Evolutionary conservation across 2,797 vertebrate species (phyloP).

Genomic region (Urosaurus nigricauda): DNA sequence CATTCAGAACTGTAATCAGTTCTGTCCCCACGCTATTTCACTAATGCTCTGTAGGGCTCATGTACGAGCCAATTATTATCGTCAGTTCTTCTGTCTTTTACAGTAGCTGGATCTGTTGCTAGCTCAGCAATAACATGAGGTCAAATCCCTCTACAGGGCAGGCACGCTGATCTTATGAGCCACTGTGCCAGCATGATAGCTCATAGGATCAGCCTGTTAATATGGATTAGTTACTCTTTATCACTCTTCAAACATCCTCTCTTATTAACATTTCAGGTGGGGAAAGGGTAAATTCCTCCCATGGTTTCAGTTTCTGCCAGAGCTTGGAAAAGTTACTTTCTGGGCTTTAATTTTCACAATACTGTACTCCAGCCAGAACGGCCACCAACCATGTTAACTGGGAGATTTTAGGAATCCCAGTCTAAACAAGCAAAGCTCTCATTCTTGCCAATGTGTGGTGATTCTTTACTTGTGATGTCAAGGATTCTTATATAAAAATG

Average conservation of each 20-base stretch:
- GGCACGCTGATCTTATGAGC: conserved; percentile 16
- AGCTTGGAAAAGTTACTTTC: too few relatives aligned
- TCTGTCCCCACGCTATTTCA: background rate
- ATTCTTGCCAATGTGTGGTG: background rate
- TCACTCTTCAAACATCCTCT: conserved; percentile 9
- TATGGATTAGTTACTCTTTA: conserved; percentile 14
- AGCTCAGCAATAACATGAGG: background rate
- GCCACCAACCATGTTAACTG: too few relatives aligned
- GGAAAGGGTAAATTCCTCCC: background rate
- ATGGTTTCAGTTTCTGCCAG: background rate
- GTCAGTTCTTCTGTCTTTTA: background rate
- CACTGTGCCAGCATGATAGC: background rate
- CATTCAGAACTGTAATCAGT: background rate
- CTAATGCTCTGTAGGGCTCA: background rate
- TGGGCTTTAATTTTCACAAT: too few relatives aligned
- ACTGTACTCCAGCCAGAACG: too few relatives aligned
- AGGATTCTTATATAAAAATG: too few relatives aligned
- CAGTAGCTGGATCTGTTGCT: background rate
- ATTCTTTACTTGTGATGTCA: background rate
- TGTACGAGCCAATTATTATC: background rate
- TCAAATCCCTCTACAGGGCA: background rate
- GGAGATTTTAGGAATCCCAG: too few relatives aligned
- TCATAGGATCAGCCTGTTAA: conserved; percentile 26
- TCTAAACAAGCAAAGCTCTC: background rate
- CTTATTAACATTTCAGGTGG: background rate